Base-by-base conservation (phyloP, 2,113 vertebrate genomes). In the Hippocampus abdominalis region DNA sequence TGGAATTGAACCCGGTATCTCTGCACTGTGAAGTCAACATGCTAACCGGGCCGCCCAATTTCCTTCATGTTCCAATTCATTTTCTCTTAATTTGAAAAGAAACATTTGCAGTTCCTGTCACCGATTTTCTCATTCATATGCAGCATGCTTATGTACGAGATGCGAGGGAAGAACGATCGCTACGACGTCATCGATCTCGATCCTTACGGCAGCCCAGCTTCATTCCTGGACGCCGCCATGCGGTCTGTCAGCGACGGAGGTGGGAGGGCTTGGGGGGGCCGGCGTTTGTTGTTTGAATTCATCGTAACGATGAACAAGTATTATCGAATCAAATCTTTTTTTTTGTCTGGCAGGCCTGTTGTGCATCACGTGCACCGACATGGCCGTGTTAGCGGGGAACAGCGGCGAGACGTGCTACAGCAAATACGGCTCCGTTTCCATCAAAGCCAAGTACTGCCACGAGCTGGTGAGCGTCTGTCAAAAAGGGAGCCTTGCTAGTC, bases 171-270 rank as follows among this genome's bases (percentile, higher is more conserved):
- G 29, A 89, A 91, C 3, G 86, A 93, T 0, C 89, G 90, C 0
- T 98, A 95, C 0, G 95, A 98, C 0, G 92, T 97, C 57, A 97
- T 98, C 0, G 96, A 96, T 77, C 90, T 98, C 77, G 96, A 98
- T 70, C 96, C 96, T 0, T 98, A 98, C 0, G 95, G 96, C 2
- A 98, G 96, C 87, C 95, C 96, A 0, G 77, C 94, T 0, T 57
- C 78, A 4, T 98, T 98, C 81, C 85, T 98, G 69, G 96, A 98
- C 0, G 94, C 96, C 0, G 96, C 95, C 0, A 94, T 98, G 20
- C 96, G 97, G 90, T 91, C 94, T 0, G 93, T 97, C 65, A 87
- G 91, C 3, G 95, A 98, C 20, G 96, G 95, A 90, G 96, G 96
- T 96, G 27, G 57, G 77, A 83, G 91, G 74, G 10, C 40, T 40